A percentile compares a stretch with the other conserved stretches of the same genome.
Conservation (phyloP, 2,888 invertebrate species). For the Syritta pipiens region DNA sequence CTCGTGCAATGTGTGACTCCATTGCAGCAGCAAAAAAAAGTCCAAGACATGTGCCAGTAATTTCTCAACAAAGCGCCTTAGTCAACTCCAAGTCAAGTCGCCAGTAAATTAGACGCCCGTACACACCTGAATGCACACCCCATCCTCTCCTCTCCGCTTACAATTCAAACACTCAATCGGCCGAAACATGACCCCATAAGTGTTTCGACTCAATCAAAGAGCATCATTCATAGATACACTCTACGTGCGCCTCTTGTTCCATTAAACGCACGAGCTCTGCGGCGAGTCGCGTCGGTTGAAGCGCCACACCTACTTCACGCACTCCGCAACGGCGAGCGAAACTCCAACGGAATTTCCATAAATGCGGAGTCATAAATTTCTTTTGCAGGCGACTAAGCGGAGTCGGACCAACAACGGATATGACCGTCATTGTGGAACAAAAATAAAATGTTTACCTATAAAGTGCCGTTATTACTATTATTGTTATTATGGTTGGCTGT, state of each 20-base stretch:
- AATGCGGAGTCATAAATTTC: slow-evolving; percentile 33
- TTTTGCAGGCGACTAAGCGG: too few species aligned
- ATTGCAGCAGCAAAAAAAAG: too few species aligned
- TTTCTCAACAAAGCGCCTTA: too few species aligned
- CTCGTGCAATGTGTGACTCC: too few species aligned
- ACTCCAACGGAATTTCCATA: slow-evolving; percentile 27
- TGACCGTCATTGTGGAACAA: slow-evolving; percentile 7
- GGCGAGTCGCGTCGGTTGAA: too few species aligned
- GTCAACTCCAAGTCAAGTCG: too few species aligned
- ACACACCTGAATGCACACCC: neutral
- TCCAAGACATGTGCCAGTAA: too few species aligned
- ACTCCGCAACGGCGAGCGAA: slow-evolving; percentile 9
- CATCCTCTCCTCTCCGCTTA: neutral
- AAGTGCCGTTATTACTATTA: slow-evolving; percentile 49
- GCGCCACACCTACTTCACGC: slow-evolving; percentile 51
- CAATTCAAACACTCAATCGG: slow-evolving; percentile 23
- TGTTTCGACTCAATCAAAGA: slow-evolving; percentile 46
- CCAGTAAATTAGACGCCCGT: slow-evolving; percentile 1
- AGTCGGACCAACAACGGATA: too few species aligned
- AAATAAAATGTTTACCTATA: slow-evolving; percentile 44
- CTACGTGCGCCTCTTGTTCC: slow-evolving; percentile 20
- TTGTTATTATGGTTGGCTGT: slow-evolving; percentile 38
- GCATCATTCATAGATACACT: slow-evolving; percentile 30
- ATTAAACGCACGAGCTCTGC: slow-evolving; percentile 37
- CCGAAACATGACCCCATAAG: slow-evolving; percentile 40